Conservation (phyloP, 2,888 invertebrate genomes). For the Hydropsyche betteni region DNA sequence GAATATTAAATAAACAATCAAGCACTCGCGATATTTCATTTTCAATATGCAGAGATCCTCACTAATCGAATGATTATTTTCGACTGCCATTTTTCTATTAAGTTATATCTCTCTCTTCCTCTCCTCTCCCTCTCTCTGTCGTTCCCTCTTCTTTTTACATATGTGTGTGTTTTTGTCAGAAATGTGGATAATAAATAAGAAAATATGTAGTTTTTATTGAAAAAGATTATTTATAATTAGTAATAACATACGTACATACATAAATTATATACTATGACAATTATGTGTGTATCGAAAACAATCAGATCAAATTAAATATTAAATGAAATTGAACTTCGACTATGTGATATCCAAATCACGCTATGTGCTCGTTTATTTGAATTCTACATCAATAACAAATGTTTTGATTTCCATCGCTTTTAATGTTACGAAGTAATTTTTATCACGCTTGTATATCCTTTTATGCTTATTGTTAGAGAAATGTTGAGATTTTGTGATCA, state of each 20-base stretch:
- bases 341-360: background rate
- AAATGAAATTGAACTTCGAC: background rate
- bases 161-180: background rate
- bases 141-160: background rate
- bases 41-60: background rate
- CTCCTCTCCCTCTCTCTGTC: too few species aligned
- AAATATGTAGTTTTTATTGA: background rate
- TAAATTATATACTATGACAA: background rate
- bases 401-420: conserved; percentile 79
- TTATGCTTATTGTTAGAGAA: background rate
- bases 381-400: conserved; percentile 62
- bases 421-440: conserved; percentile 63
- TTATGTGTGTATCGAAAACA: background rate
- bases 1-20: too few species aligned
- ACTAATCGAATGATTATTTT: background rate
- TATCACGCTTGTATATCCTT: background rate
- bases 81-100: background rate
- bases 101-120: too few species aligned
- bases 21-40: too few species aligned
- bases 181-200: background rate
- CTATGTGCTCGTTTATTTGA: conserved; percentile 4
- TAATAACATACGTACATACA: background rate
- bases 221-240: background rate
- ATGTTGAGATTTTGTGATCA: background rate
- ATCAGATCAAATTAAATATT: background rate